Base-by-base conservation (phyloP, 1,140 invertebrate species). In the Drosophila serrata region DNA sequence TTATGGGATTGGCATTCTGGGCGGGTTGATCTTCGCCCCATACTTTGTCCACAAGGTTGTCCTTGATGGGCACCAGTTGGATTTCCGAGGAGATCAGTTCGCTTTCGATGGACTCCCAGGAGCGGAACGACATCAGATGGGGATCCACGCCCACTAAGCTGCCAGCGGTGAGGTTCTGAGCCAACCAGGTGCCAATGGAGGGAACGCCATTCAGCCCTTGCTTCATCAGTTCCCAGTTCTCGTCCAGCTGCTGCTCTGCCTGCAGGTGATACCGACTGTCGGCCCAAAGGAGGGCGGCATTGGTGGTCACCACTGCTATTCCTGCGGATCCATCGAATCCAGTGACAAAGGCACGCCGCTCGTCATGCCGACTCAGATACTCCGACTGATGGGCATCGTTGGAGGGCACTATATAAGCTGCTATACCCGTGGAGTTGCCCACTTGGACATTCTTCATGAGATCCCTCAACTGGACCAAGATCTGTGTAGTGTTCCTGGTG, bases 211-310 rank as follows among this genome's bases (percentile, higher is more conserved):
- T 93, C 13, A 96, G 79, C 15, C 91, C 94, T 69, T 94, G 93
- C 69, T 93, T 94, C 97, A 98, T 98, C 0, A 98, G 90, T 0
- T 93, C 95, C 96, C 96, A 97, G 37, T 94, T 94, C 3, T 93
- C 76, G 91, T 96, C 95, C 0, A 96, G 92, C 79, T 97, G 94
- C 43, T 94, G 90, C 49, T 93, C 87, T 2, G 97, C 97, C 94
- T 99, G 98, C 19, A 97, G 93, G 93, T 96, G 98, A 92, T 99
- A 99, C 19, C 99, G 93, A 0, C 98, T 98, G 94, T 99, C 99
- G 1, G 98, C 99, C 98, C 99, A 99, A 4, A 99, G 86, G 9
- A 97, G 94, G 0, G 98, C 98, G 48, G 96, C 91, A 4, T 94
- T 93, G 1, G 94, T 87, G 0, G 98, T 98, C n/a, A 99, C 94